Conservation (phyloP, 1,140 invertebrate genomes). For the Metopolophium dirhodum region DNA sequence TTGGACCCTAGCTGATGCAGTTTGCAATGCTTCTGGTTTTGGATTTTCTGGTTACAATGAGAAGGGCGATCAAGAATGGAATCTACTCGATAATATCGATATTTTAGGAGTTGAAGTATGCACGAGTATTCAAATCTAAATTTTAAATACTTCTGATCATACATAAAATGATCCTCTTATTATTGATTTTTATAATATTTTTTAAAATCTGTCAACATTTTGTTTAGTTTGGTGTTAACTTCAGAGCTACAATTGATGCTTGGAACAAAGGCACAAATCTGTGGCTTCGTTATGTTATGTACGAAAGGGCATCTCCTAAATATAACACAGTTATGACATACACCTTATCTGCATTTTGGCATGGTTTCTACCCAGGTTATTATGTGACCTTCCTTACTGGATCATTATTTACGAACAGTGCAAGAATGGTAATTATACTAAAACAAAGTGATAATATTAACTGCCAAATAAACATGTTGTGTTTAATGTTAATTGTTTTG, state of each 20-base stretch:
- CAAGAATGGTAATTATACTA: slow-evolving; percentile 73
- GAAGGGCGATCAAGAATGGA: slow-evolving; percentile 79
- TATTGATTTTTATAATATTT: slow-evolving; percentile 10
- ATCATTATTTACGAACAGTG: slow-evolving; percentile 84
- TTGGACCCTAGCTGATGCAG: slow-evolving; percentile 91
- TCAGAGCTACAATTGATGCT: slow-evolving; percentile 79
- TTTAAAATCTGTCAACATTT: slow-evolving; percentile 56
- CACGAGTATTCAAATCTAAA: not conserved
- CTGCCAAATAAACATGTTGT: not conserved
- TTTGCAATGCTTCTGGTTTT: slow-evolving; percentile 92
- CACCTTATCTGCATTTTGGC: slow-evolving; percentile 91
- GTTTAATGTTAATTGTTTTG: slow-evolving; percentile 57
- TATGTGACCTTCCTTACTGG: slow-evolving; percentile 92
- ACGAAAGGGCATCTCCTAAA: slow-evolving; percentile 74
- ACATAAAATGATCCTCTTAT: not conserved
- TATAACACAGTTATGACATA: slow-evolving; percentile 76
- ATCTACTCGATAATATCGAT: slow-evolving; percentile 89
- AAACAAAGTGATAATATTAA: not conserved
- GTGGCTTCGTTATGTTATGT: slow-evolving; percentile 87
- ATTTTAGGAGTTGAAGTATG: slow-evolving; percentile 86
- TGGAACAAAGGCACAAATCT: slow-evolving; percentile 93
- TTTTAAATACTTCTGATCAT: not conserved
- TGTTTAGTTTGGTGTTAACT: slow-evolving; percentile 75
- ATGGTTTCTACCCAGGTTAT: slow-evolving; percentile 97
- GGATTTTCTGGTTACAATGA: slow-evolving; percentile 86